phyloP scores from a whole-genome alignment of 2,888 invertebrate genomes.

The Leptogaster cylindrica region DNA sequence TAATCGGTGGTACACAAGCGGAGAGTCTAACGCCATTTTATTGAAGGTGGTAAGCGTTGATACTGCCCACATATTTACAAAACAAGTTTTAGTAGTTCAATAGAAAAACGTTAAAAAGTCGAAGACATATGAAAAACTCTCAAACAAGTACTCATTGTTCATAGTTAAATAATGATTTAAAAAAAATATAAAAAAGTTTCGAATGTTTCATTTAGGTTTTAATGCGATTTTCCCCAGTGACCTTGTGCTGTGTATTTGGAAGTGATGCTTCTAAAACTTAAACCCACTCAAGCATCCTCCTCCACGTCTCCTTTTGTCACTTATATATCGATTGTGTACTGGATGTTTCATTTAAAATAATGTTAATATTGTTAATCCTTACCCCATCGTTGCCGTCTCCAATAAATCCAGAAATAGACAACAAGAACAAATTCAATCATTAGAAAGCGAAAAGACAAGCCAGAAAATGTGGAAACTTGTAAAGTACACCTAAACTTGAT shows the following conservation, averaged over 20 bases:
- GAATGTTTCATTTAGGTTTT: slow-evolving; percentile 18
- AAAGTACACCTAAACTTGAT: slow-evolving; percentile 7
- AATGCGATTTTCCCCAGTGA: not conserved
- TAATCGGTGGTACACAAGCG: not conserved
- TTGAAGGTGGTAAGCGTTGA: slow-evolving; percentile 3
- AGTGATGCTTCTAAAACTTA: slow-evolving; percentile 1
- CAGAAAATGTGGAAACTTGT: slow-evolving; percentile 10
- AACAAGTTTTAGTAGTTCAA: slow-evolving; percentile 29
- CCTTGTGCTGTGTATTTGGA: slow-evolving; percentile 1
- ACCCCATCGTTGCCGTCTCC: slow-evolving; percentile 39
- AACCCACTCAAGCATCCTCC: slow-evolving; percentile 1
- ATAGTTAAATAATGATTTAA: slow-evolving; percentile 20
- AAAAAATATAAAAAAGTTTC: slow-evolving; percentile 3
- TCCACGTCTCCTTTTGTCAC: too few relatives aligned
- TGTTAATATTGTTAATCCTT: slow-evolving; percentile 33
- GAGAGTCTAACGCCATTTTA: not conserved
- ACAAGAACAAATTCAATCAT: slow-evolving; percentile 45
- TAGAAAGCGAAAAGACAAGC: slow-evolving; percentile 32
- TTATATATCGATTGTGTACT: too few relatives aligned
- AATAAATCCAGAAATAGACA: slow-evolving; percentile 46
- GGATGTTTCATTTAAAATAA: too few relatives aligned
- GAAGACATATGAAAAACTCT: too few relatives aligned
- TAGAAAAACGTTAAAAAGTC: too few relatives aligned
- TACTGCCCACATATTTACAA: slow-evolving; percentile 13
- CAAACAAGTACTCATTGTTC: slow-evolving; percentile 31